A percentile compares a stretch with the other conserved stretches of the same genome.
Conservation (phyloP, 2,888 invertebrate species). For the Andrena chrysosceles region DNA sequence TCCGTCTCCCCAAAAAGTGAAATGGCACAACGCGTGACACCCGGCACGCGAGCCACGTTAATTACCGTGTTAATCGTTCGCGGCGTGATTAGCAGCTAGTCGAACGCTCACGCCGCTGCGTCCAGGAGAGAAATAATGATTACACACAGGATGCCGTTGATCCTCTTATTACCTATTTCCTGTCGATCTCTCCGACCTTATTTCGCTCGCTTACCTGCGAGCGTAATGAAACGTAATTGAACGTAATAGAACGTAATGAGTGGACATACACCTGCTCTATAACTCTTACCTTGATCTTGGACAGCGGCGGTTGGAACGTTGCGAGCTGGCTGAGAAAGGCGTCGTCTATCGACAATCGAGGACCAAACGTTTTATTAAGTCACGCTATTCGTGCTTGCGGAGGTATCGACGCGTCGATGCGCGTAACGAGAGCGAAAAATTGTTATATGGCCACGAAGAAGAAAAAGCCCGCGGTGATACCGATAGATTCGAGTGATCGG, state of each 20-base stretch:
- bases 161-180: conserved; percentile 70
- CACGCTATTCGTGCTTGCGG: conserved; percentile 30
- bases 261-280: conserved; percentile 62
- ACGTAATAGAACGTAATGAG: conserved; percentile 70
- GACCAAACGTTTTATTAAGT: conserved; percentile 37
- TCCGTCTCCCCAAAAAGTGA: background rate
- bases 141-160: conserved; percentile 54
- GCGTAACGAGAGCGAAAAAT: background rate
- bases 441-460: background rate
- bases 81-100: conserved; percentile 49
- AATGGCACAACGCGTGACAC: background rate
- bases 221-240: conserved; percentile 70
- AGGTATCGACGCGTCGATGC: conserved; percentile 5
- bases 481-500: background rate
- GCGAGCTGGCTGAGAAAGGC: conserved; percentile 38
- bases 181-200: conserved; percentile 64
- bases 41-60: conserved; percentile 35
- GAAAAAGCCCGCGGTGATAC: background rate
- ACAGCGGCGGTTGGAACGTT: conserved; percentile 11
- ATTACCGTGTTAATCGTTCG: conserved; percentile 45
- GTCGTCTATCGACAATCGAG: conserved; percentile 27
- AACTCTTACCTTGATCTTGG: conserved; percentile 62
- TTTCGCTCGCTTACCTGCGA: conserved; percentile 52
- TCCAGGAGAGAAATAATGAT: conserved; percentile 55
- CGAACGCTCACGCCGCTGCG: conserved; percentile 42